These are phyloP conservation scores for Salvelinus namaycush DNA, from an alignment of 2,113 vertebrate genomes.

Conservation along the genomic window DNA sequence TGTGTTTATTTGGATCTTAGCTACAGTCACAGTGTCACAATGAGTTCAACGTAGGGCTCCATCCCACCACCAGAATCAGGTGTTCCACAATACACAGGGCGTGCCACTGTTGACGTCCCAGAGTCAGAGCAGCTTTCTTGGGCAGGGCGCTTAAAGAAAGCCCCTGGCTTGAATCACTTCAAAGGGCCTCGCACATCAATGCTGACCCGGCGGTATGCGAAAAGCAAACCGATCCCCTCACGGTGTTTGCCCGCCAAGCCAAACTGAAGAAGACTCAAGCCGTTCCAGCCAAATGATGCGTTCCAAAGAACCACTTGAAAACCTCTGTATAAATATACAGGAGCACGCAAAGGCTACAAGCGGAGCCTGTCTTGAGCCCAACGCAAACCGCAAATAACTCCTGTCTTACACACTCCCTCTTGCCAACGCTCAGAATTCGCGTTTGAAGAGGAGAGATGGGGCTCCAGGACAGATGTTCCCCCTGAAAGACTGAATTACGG, in stretches of 20 bases:
- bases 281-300: slow-evolving; percentile 69
- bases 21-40: slow-evolving; percentile 3
- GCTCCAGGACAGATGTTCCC: slow-evolving; percentile 2
- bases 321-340: slow-evolving; percentile 63
- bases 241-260: slow-evolving; percentile 51
- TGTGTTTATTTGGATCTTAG: not conserved
- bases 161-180: slow-evolving; percentile 53
- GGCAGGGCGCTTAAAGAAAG: slow-evolving; percentile 50
- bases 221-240: slow-evolving; percentile 49
- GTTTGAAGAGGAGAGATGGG: not conserved
- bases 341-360: slow-evolving; percentile 39
- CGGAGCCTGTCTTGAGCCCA: slow-evolving; percentile 38
- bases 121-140: slow-evolving; percentile 21
- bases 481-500: not conserved
- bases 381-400: slow-evolving; percentile 51
- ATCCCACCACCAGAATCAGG: slow-evolving; percentile 17
- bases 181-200: slow-evolving; percentile 61
- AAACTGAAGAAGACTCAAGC: slow-evolving; percentile 67
- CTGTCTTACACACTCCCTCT: slow-evolving; percentile 21
- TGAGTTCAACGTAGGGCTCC: not conserved
- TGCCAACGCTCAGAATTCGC: slow-evolving; percentile 2
- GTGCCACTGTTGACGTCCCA: slow-evolving; percentile 16
- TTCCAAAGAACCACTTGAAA: slow-evolving; percentile 74
- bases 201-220: slow-evolving; percentile 61
- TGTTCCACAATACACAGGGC: slow-evolving; percentile 25